phyloP scores from a whole-genome alignment of 2,888 invertebrate genomes.

The Hyposoter dolosus region DNA sequence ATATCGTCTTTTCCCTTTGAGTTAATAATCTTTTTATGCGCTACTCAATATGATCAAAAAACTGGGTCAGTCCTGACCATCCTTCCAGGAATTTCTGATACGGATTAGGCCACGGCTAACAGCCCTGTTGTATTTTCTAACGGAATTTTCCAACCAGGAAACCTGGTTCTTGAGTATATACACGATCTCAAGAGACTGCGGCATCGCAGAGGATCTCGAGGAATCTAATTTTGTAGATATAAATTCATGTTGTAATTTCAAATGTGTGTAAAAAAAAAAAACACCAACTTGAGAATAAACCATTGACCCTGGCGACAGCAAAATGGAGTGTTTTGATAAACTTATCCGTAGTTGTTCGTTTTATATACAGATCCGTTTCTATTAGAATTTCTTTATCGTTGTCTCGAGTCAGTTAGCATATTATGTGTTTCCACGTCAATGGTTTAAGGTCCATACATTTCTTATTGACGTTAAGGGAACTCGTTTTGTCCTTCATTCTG shows the following conservation, averaged over 20 bases:
- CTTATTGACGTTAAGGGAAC: too few relatives aligned
- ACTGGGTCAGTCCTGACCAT: not conserved
- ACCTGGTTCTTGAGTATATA: not conserved
- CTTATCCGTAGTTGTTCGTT: not conserved
- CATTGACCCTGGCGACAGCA: not conserved
- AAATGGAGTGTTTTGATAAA: not conserved
- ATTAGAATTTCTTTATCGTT: not conserved
- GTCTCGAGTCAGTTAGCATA: too few relatives aligned
- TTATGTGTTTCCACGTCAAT: too few relatives aligned
- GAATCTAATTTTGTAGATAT: not conserved
- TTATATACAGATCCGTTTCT: not conserved
- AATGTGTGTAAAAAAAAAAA: not conserved
- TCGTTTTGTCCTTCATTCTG: too few relatives aligned
- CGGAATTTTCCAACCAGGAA: not conserved
- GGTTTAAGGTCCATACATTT: too few relatives aligned
- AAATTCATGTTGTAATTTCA: not conserved
- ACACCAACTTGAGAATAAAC: not conserved
- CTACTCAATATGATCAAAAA: not conserved
- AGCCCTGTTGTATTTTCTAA: not conserved
- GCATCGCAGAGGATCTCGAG: not conserved
- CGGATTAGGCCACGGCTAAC: conserved; percentile 10
- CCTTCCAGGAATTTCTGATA: not conserved
- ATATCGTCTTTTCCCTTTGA: not conserved
- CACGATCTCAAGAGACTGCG: not conserved
- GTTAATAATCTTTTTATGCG: not conserved